These are phyloP conservation scores for Ficedula albicollis DNA, from an alignment of 2,797 vertebrate species.

Conservation along the genomic window DNA sequence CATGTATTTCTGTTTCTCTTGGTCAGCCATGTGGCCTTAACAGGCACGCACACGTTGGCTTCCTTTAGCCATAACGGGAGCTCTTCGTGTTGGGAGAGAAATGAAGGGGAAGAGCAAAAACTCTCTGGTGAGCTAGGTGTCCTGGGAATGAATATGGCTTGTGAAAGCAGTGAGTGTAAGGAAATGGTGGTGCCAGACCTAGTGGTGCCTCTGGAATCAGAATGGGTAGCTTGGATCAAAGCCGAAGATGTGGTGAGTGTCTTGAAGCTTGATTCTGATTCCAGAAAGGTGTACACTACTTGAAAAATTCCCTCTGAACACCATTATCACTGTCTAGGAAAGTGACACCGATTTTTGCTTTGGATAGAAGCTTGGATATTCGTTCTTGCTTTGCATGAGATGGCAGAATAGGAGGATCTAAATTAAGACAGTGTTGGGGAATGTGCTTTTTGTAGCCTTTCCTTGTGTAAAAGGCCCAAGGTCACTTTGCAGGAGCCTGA, in stretches of 20 bases:
- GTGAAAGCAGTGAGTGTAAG: conserved; percentile 53
- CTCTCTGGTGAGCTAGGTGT: neutral
- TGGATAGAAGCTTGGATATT: neutral
- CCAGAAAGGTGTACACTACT: neutral
- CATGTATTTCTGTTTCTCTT: conserved; percentile 17
- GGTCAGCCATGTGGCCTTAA: conserved; percentile 71
- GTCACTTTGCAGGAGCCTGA: neutral
- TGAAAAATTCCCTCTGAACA: neutral
- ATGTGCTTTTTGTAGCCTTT: neutral
- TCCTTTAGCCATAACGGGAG: conserved; percentile 33
- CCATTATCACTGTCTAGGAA: neutral
- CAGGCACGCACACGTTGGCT: conserved; percentile 22
- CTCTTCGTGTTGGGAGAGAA: neutral
- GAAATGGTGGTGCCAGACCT: neutral
- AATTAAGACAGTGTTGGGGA: neutral
- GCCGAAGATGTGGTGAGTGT: neutral
- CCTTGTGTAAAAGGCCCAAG: neutral
- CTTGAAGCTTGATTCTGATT: neutral
- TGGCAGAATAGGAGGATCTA: neutral
- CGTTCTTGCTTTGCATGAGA: neutral
- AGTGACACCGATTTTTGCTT: neutral
- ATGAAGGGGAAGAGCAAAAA: neutral
- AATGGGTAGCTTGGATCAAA: neutral
- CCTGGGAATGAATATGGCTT: conserved; percentile 12
- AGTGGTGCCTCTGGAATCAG: neutral